These are phyloP conservation scores for Shinisaurus crocodilurus DNA, from an alignment of 2,113 vertebrate genomes.

Conservation along the genomic window DNA sequence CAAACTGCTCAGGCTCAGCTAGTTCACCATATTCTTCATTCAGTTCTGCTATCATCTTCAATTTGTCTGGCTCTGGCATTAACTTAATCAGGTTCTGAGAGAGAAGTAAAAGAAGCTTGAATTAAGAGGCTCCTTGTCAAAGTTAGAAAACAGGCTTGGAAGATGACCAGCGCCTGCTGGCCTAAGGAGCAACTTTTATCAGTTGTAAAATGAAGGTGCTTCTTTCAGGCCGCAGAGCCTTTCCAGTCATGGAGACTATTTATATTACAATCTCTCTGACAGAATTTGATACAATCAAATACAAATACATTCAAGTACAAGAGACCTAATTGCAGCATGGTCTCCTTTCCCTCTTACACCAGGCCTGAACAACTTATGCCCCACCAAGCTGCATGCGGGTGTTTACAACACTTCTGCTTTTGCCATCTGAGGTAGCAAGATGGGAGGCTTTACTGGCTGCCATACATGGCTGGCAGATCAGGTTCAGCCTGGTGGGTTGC, in stretches of 20 bases:
- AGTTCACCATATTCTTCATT: slow-evolving; percentile 89
- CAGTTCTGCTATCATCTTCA: slow-evolving; percentile 80
- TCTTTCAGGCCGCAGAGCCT: not conserved
- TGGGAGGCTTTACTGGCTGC: not conserved
- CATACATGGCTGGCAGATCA: not conserved
- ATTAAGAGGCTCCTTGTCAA: not conserved
- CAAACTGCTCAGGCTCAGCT: slow-evolving; percentile 87
- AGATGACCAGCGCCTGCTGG: not conserved
- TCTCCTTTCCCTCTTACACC: not conserved
- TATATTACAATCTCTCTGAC: not conserved
- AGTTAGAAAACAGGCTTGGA: not conserved
- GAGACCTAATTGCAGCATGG: not conserved
- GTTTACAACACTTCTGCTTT: too few species aligned
- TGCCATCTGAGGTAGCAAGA: not conserved
- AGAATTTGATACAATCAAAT: not conserved
- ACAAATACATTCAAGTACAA: not conserved
- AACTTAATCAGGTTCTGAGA: slow-evolving; percentile 87
- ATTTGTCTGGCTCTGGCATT: slow-evolving; percentile 80
- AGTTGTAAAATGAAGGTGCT: not conserved
- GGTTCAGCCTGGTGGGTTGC: not conserved
- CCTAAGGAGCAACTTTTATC: too few species aligned
- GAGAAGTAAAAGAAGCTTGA: not conserved
- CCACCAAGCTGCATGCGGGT: not conserved
- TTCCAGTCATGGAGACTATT: not conserved
- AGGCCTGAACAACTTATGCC: not conserved